phyloP scores from a whole-genome alignment of 1,140 invertebrate genomes.

The Frieseomelitta varia region DNA sequence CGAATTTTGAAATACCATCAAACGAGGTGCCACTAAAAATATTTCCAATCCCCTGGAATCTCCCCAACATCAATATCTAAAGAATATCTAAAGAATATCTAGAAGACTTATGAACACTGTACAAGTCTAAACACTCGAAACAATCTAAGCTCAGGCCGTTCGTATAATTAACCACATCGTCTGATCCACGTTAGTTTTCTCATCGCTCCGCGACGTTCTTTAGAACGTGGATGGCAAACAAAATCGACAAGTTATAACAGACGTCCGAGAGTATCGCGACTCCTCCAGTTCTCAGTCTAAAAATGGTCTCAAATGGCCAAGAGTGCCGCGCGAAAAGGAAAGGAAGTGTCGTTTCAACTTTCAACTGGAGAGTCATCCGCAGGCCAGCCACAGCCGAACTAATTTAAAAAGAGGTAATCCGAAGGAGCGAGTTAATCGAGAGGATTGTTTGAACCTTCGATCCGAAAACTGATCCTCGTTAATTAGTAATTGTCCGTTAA shows the following conservation, averaged over 20 bases:
- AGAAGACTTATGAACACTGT: background rate
- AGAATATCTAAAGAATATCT: background rate
- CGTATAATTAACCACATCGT: slow-evolving; percentile 29
- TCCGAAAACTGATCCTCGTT: background rate
- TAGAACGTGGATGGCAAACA: background rate
- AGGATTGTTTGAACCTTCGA: background rate
- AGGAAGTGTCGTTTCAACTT: background rate
- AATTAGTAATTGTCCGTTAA: background rate
- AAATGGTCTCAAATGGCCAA: background rate
- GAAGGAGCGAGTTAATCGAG: background rate
- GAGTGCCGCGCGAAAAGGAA: background rate
- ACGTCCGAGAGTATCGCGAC: background rate
- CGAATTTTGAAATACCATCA: background rate
- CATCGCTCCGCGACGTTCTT: slow-evolving; percentile 6
- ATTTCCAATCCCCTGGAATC: background rate
- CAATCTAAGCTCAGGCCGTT: background rate
- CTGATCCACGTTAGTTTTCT: slow-evolving; percentile 1
- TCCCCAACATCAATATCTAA: background rate
- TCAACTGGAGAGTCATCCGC: background rate
- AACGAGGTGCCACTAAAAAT: background rate
- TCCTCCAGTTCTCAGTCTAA: background rate
- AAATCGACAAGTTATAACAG: slow-evolving; percentile 6
- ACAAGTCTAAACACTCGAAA: background rate
- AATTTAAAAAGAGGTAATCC: background rate
- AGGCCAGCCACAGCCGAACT: background rate